A percentile compares a stretch with the other conserved stretches of the same genome.
phyloP scores from a whole-genome alignment of 2,797 vertebrate genomes.

The Sardinella longiceps region DNA sequence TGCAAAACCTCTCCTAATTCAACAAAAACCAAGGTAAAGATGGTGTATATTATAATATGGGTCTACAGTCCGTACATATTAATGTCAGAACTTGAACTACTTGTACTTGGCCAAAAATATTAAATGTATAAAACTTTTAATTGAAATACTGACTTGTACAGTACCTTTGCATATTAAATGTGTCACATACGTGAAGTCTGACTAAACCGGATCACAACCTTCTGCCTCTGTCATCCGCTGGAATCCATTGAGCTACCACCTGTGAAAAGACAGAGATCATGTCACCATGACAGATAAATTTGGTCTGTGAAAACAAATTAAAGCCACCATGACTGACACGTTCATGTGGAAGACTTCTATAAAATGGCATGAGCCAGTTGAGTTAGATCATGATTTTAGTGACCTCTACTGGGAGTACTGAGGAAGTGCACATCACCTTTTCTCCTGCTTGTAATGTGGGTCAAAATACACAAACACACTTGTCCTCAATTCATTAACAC shows the following conservation, averaged over 20 bases:
- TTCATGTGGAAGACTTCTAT: neutral
- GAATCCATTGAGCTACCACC: neutral
- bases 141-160: neutral
- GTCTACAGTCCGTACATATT: neutral
- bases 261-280: neutral
- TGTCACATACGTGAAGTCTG: neutral
- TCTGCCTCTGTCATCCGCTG: neutral
- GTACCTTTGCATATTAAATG: neutral
- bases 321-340: neutral
- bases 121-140: neutral
- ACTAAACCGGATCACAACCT: neutral
- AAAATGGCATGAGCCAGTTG: neutral
- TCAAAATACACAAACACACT: neutral
- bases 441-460: neutral
- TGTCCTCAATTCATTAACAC: neutral
- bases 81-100: neutral
- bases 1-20: too few species aligned
- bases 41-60: too few species aligned
- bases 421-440: neutral
- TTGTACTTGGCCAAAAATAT: neutral
- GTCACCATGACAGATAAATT: too few species aligned
- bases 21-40: too few species aligned
- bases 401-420: neutral
- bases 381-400: neutral
- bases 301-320: neutral